Conservation (phyloP, 2,113 vertebrate genomes). For the Vulpes ferrilata region DNA sequence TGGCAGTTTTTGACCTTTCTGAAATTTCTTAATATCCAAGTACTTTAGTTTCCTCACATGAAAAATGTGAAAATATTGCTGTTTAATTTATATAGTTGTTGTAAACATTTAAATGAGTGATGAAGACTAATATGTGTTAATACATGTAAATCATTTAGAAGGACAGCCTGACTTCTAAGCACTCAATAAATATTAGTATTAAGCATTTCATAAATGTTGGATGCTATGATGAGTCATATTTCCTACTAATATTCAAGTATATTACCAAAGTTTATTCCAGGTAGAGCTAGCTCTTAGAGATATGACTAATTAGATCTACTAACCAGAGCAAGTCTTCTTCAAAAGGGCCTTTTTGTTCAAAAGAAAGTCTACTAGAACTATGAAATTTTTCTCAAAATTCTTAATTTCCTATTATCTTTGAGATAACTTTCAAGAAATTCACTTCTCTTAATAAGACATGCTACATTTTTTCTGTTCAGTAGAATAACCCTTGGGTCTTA, state of each 20-base stretch:
- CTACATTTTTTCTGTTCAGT: neutral
- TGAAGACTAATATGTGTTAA: neutral
- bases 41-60: neutral
- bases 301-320: conserved; percentile 12
- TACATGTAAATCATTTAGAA: neutral
- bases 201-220: neutral
- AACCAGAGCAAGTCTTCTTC: neutral
- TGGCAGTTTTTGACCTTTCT: neutral
- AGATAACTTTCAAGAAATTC: neutral
- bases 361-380: neutral
- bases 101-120: neutral
- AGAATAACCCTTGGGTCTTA: neutral
- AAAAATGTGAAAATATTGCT: neutral
- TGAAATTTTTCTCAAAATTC: neutral
- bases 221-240: neutral
- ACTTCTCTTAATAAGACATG: conserved; percentile 1
- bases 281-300: neutral
- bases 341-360: neutral
- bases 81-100: neutral
- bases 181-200: conserved; percentile 4
- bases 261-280: neutral
- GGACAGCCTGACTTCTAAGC: neutral
- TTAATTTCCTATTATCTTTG: neutral
- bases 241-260: conserved; percentile 27
- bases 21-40: neutral